Conservation (phyloP, 2,113 vertebrate genomes). For the Rhinoptilus africanus region DNA sequence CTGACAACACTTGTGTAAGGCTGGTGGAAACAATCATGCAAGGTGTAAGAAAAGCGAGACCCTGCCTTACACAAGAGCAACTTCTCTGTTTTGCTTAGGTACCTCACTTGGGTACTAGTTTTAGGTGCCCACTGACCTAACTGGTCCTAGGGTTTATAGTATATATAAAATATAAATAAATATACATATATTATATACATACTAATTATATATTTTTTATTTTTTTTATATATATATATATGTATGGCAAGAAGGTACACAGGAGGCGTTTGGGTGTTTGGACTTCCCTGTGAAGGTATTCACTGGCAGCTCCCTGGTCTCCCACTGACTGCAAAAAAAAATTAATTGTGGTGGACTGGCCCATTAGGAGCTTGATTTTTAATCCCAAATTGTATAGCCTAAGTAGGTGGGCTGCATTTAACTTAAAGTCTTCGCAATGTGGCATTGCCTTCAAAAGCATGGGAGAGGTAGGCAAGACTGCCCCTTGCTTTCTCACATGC, state of each 20-base stretch:
- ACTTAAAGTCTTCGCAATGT: neutral
- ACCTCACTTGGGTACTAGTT: neutral
- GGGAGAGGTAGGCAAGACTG: neutral
- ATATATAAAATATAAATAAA: neutral
- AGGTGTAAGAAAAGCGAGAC: neutral
- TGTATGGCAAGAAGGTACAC: fast-evolving
- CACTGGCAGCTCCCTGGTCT: neutral
- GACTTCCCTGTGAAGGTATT: neutral
- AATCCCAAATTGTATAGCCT: neutral
- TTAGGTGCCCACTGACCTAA: neutral
- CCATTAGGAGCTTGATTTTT: neutral
- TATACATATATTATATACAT: neutral
- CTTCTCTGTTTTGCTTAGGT: neutral
- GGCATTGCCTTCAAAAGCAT: neutral
- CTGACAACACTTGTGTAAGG: neutral
- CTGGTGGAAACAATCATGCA: neutral
- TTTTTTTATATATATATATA: neutral
- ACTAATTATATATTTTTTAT: too few relatives aligned
- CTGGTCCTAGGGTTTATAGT: fast-evolving
- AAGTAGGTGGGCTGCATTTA: neutral
- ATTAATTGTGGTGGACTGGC: neutral
- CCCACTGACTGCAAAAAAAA: neutral
- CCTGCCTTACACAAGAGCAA: neutral
- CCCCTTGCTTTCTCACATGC: neutral
- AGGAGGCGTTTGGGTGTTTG: neutral